Evolutionary conservation across 2,888 invertebrate species (phyloP).

Genomic region (Caenorhabditis sp.): DNA sequence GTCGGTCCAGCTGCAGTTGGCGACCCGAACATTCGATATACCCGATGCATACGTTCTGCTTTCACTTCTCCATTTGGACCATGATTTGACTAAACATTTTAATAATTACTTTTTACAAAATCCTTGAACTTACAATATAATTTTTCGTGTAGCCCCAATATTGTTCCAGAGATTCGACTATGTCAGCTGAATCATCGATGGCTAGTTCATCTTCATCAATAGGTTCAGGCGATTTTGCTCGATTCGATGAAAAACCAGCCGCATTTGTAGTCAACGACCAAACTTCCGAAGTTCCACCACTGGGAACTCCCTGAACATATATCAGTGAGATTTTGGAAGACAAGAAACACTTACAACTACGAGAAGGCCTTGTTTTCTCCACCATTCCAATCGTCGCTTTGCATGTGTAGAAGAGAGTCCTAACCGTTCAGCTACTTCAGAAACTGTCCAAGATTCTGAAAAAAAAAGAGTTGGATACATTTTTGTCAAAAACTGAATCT

Average conservation of each 20-base stretch:
- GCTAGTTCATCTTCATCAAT: conserved; percentile 41
- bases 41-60: conserved; percentile 57
- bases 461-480: too few relatives aligned
- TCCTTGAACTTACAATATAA: conserved; percentile 42
- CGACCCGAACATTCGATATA: conserved; percentile 62
- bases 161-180: conserved; percentile 62
- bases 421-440: conserved; percentile 45
- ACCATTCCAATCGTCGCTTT: conserved; percentile 59
- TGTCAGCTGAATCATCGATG: conserved; percentile 39
- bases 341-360: too few relatives aligned
- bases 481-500: too few relatives aligned
- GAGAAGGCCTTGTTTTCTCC: conserved; percentile 43
- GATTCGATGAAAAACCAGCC: conserved; percentile 9
- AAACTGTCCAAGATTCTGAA: conserved; percentile 57
- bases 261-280: conserved; percentile 25
- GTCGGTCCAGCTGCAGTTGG: conserved; percentile 51
- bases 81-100: conserved; percentile 42
- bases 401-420: conserved; percentile 30
- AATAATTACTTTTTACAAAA: neutral
- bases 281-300: conserved; percentile 10
- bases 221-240: conserved; percentile 17
- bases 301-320: neutral
- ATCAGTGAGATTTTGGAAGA: too few relatives aligned
- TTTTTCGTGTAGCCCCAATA: conserved; percentile 67
- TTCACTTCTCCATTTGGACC: conserved; percentile 54